Evolutionary conservation across 2,113 vertebrate species (phyloP).

Genomic region (Cathartes aura): DNA sequence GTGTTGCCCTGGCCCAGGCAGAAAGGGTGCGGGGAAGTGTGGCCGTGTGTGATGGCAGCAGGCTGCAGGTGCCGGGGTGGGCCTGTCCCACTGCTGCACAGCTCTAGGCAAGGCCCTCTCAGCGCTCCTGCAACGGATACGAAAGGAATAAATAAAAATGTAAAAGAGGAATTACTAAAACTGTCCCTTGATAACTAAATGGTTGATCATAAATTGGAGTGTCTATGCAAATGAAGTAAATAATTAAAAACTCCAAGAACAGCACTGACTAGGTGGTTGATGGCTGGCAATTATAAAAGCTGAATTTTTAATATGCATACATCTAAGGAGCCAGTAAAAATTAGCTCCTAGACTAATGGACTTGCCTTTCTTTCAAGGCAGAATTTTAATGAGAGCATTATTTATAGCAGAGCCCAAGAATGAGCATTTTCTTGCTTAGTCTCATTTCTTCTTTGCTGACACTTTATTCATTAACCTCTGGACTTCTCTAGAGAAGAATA

Average conservation of each 20-base stretch:
- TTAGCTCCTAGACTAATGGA: conserved; percentile 84
- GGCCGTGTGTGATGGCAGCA: accelerated
- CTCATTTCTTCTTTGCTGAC: conserved; percentile 70
- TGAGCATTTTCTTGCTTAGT: conserved; percentile 68
- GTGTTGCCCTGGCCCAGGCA: neutral
- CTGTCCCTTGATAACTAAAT: conserved; percentile 78
- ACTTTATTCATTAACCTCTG: conserved; percentile 78
- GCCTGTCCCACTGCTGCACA: neutral
- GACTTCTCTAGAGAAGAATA: conserved; percentile 69
- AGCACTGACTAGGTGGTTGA: conserved; percentile 83
- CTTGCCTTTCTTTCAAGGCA: conserved; percentile 80
- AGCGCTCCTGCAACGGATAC: neutral
- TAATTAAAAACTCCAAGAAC: conserved; percentile 84
- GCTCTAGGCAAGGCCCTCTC: neutral
- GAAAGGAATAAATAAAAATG: conserved; percentile 76
- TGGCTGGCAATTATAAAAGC: conserved; percentile 84
- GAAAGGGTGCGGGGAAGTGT: accelerated
- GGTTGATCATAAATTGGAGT: conserved; percentile 81
- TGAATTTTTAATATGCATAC: conserved; percentile 84
- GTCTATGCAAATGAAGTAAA: conserved; percentile 86
- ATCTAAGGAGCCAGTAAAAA: conserved; percentile 83
- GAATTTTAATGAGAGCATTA: conserved; percentile 85
- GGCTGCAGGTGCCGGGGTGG: neutral
- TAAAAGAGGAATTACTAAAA: conserved; percentile 75
- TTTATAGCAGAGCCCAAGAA: conserved; percentile 78